phyloP scores from a whole-genome alignment of 2,888 invertebrate species.

The Empis stercorea region DNA sequence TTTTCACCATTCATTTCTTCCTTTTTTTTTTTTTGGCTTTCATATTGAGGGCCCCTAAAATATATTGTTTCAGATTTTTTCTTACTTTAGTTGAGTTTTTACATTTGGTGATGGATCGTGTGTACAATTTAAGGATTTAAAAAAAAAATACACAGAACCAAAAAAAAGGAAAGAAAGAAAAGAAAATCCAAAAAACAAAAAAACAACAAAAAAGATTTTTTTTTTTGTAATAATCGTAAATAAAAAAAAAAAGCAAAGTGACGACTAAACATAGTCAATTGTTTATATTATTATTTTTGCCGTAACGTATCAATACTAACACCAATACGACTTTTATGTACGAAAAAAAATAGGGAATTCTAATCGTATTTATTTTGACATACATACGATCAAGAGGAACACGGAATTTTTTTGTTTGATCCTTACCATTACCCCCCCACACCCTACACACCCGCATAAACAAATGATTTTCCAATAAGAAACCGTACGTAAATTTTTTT shows the following conservation, averaged over 20 bases:
- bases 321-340: neutral
- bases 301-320: neutral
- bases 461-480: too few species aligned
- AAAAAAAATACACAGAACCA: neutral
- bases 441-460: too few species aligned
- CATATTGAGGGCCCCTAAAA: constrained; percentile 18
- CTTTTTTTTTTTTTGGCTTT: constrained; percentile 19
- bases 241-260: too few species aligned
- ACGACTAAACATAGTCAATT: neutral
- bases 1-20: constrained; percentile 11
- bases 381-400: neutral
- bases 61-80: constrained; percentile 40
- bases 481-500: too few species aligned
- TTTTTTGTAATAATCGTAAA: neutral
- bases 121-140: neutral
- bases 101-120: constrained; percentile 38
- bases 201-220: neutral
- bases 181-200: neutral
- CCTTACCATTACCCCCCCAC: too few species aligned
- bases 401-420: too few species aligned
- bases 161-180: neutral
- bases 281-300: neutral
- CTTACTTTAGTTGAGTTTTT: constrained; percentile 39
- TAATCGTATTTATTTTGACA: constrained; percentile 4
- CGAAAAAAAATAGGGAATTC: neutral